These are phyloP conservation scores for Melitaea athalia DNA, from an alignment of 2,888 invertebrate genomes.

Conservation along the genomic window DNA sequence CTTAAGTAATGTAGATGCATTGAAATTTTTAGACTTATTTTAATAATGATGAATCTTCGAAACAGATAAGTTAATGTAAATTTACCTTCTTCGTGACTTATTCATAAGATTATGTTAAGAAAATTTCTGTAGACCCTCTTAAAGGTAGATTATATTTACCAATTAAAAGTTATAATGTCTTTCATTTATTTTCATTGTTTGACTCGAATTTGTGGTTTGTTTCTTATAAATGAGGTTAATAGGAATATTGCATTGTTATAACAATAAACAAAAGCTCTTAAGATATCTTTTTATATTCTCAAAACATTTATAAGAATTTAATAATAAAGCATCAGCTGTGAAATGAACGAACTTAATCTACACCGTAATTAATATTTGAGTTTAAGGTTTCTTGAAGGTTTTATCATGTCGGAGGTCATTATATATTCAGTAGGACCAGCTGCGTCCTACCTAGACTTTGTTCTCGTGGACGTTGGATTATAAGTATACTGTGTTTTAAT, in stretches of 20 bases:
- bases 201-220: not conserved
- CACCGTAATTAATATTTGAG: not conserved
- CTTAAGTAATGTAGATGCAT: not conserved
- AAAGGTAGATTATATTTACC: not conserved
- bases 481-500: not conserved
- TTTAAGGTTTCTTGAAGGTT: constrained; percentile 3
- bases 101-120: not conserved
- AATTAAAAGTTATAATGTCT: not conserved
- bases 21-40: not conserved
- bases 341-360: constrained; percentile 1
- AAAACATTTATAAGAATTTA: not conserved
- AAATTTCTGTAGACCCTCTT: not conserved
- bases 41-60: constrained; percentile 1
- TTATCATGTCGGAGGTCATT: not conserved
- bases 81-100: not conserved
- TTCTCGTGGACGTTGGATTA: not conserved
- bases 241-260: not conserved
- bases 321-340: not conserved
- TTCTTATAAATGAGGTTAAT: not conserved
- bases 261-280: no score
- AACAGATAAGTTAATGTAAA: constrained; percentile 1
- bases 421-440: not conserved
- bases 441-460: constrained; percentile 4
- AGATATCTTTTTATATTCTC: no score
- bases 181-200: not conserved